Percentiles rank a stretch among this genome's conserved stretches.
phyloP scores from a whole-genome alignment of 1,140 invertebrate genomes.

The Drosophila suzukii region DNA sequence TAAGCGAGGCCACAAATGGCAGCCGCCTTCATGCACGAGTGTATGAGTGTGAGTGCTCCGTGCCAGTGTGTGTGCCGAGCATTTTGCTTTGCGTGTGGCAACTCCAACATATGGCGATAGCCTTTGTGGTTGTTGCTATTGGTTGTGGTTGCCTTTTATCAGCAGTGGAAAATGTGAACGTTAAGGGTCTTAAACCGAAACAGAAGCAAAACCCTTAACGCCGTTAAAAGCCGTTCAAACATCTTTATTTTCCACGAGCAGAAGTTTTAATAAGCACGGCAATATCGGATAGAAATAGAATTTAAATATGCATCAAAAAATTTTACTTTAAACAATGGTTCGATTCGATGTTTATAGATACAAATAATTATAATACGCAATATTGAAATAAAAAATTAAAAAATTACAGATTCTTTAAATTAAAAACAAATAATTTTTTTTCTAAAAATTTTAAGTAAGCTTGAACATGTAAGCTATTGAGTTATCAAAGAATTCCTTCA shows the following conservation, averaged over 20 bases:
- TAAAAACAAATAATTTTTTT: too few species aligned
- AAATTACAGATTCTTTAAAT: too few species aligned
- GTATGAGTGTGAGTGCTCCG: conserved; percentile 1
- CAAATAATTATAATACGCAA: too few species aligned
- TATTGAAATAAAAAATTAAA: too few species aligned
- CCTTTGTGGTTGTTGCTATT: conserved; percentile 22
- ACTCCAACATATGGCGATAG: conserved; percentile 71
- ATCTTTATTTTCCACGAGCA: too few species aligned
- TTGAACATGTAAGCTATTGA: too few species aligned
- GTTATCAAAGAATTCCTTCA: too few species aligned
- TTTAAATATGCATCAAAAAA: too few species aligned
- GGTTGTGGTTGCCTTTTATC: conserved; percentile 42
- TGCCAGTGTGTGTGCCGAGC: conserved; percentile 14
- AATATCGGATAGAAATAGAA: too few species aligned
- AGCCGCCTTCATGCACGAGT: conserved; percentile 53
- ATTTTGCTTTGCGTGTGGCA: conserved; percentile 74
- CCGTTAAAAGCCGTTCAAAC: not conserved
- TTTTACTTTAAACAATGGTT: too few species aligned
- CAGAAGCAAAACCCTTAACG: not conserved
- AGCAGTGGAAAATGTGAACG: conserved; percentile 31
- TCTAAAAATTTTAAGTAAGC: not conserved
- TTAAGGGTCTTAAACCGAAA: conserved; percentile 28
- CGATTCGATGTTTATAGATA: too few species aligned
- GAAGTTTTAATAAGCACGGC: too few species aligned
- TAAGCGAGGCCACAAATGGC: conserved; percentile 69